Evolutionary conservation across 2,888 invertebrate species (phyloP).

Genomic region (Andrena haemorrhoa): DNA sequence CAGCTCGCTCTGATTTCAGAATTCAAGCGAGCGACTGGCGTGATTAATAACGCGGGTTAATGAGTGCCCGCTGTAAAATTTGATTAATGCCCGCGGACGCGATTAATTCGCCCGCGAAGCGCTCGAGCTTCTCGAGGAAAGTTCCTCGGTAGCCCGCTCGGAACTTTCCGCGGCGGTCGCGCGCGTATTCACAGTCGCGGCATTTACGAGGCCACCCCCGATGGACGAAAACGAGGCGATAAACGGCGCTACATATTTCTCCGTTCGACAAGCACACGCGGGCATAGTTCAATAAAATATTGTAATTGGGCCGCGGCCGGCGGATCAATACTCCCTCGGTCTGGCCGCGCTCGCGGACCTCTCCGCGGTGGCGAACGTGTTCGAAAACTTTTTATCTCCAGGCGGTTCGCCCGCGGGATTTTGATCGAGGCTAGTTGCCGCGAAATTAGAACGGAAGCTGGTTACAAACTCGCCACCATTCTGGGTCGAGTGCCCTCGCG

Average conservation of each 20-base stretch:
- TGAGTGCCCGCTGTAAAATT: slow-evolving; percentile 23
- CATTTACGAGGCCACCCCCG: background rate
- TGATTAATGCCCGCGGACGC: slow-evolving; percentile 46
- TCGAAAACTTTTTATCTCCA: slow-evolving; percentile 61
- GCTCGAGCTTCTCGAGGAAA: background rate
- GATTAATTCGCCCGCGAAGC: background rate
- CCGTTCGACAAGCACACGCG: slow-evolving; percentile 47
- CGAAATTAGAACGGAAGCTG: slow-evolving; percentile 40
- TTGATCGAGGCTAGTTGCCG: slow-evolving; percentile 30
- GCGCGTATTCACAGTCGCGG: background rate
- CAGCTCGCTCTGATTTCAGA: slow-evolving; percentile 44
- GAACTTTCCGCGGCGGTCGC: background rate
- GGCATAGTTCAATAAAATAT: slow-evolving; percentile 73
- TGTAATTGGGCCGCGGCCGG: slow-evolving; percentile 70
- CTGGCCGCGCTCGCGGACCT: slow-evolving; percentile 57
- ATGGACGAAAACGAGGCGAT: slow-evolving; percentile 5
- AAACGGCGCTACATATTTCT: slow-evolving; percentile 25
- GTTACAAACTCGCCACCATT: background rate
- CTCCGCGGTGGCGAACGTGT: slow-evolving; percentile 44
- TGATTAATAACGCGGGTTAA: slow-evolving; percentile 57
- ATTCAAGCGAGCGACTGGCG: slow-evolving; percentile 22
- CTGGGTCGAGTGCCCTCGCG: slow-evolving; percentile 31
- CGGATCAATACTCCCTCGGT: slow-evolving; percentile 68
- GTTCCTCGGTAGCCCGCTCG: background rate
- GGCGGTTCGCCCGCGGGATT: slow-evolving; percentile 4